Evolutionary conservation across 92 coral and sea anemone genomes (phyloP), one percentile per base, ranked within the genome.

Genomic region (Porites lobata): DNA sequence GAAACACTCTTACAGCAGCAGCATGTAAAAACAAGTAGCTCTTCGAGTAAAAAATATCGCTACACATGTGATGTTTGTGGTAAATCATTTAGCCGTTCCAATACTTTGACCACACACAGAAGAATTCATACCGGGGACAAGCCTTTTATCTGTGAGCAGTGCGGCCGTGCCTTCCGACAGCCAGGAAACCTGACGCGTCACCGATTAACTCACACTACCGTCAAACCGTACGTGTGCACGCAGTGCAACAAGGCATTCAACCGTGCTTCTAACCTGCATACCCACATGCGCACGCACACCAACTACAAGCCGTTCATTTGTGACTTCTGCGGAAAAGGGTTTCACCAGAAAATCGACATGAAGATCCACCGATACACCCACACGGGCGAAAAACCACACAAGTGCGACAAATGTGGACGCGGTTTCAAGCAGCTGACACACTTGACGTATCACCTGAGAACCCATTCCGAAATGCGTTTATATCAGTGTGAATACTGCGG

Each of bases 261-360:
- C 91, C 95, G 99, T 13, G 98, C 98, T 82, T 95, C 98, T 22
- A 95, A 98, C 95, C 93, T 98, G 90, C 99, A 94, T 79, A 96
- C 98, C 7, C 99, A 98, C 78, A 95, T 98, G 96, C 98, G 98
- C 83, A 95, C 96, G 73, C 99, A 98, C 73, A 94, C 99, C 54
- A 93, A 95, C 78, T 78, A 92, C 96, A 98, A 96, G 90, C 99
- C 99, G 1, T 93, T 95, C 89, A 81, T 92, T 13, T 98, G 99
- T 59, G 99, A 98, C 72, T 98, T 92, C 92, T 98, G 99, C 62
- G 96, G 96, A 5, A 98, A 98, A 73, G 99, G 98, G 4, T 98
- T 98, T 67, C 99, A 98, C 79, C 99, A 98, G 88, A 98, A 98
- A 78, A 98, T 98, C 75, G 99, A 98, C 93, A 98, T 95, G 96